phyloP scores from a whole-genome alignment of 2,113 vertebrate genomes.

The Cacatua alba region DNA sequence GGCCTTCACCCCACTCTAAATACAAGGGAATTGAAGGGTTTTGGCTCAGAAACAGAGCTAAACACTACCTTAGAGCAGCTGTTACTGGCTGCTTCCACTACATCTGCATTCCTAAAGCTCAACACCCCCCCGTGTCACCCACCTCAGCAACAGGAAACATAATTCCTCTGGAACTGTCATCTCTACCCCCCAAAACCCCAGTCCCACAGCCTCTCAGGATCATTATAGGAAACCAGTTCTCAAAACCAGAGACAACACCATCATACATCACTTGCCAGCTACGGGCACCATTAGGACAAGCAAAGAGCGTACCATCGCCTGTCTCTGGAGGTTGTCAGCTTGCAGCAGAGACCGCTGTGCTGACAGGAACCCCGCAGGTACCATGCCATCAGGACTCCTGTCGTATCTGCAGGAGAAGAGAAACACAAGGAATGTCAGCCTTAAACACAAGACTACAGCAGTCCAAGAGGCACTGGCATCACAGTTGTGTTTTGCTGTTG shows the following conservation, averaged over 20 bases:
- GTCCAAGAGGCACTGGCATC: not conserved
- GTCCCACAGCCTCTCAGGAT: not conserved
- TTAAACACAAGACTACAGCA: not conserved
- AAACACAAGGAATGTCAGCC: not conserved
- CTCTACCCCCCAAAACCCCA: accelerated
- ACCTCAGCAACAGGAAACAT: accelerated
- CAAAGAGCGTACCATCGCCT: slow-evolving; percentile 79
- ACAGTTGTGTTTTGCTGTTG: accelerated
- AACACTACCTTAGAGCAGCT: not conserved
- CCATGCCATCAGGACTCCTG: slow-evolving; percentile 69
- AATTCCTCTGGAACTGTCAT: accelerated
- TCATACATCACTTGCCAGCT: accelerated
- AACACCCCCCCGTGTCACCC: not conserved
- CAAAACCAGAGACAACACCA: accelerated
- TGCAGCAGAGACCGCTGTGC: slow-evolving; percentile 75
- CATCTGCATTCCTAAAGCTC: not conserved
- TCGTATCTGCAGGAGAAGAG: slow-evolving; percentile 63
- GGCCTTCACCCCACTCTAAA: too few relatives aligned
- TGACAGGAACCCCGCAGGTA: slow-evolving; percentile 54
- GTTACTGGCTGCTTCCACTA: not conserved
- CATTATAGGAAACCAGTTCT: accelerated
- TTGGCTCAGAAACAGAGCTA: not conserved
- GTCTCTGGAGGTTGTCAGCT: slow-evolving; percentile 85
- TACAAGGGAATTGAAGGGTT: accelerated
- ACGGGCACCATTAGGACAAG: not conserved